Evolutionary conservation across 2,797 vertebrate genomes (phyloP).

Genomic region (Caiman crocodilus): DNA sequence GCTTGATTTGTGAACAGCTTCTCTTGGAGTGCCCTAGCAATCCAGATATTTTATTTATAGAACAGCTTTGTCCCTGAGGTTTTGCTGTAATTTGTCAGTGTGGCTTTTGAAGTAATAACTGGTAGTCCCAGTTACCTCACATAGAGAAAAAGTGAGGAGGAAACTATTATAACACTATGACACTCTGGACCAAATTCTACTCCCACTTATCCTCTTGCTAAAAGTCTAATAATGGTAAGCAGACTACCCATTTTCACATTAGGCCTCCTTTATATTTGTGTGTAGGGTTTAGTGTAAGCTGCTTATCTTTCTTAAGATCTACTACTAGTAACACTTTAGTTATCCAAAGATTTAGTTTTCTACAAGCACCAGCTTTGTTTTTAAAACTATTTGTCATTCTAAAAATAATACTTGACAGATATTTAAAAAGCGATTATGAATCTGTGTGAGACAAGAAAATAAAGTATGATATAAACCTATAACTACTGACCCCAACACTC

Average conservation of each 20-base stretch:
- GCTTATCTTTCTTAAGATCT: neutral
- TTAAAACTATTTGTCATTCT: neutral
- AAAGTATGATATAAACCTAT: neutral
- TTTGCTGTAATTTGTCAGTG: slow-evolving; percentile 3
- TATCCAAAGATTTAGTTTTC: neutral
- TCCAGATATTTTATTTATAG: slow-evolving; percentile 1
- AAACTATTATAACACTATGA: neutral
- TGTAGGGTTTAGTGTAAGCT: neutral
- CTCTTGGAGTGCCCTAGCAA: slow-evolving; percentile 3
- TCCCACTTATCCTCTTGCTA: neutral
- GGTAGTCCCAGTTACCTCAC: slow-evolving; percentile 16
- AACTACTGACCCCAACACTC: too few species aligned
- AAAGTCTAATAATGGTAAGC: neutral
- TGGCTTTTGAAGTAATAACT: slow-evolving; percentile 21
- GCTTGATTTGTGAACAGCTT: neutral
- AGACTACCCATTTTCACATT: neutral
- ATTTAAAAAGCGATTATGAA: slow-evolving; percentile 6
- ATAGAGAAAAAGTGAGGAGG: neutral
- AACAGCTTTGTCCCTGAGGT: neutral
- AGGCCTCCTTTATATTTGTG: too few species aligned
- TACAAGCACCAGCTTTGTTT: neutral
- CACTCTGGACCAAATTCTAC: neutral
- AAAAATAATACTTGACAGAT: neutral
- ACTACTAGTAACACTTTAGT: neutral
- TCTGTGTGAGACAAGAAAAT: slow-evolving; percentile 2